Evolutionary conservation across 2,888 invertebrate species (phyloP).

Genomic region (Melitaea athalia): DNA sequence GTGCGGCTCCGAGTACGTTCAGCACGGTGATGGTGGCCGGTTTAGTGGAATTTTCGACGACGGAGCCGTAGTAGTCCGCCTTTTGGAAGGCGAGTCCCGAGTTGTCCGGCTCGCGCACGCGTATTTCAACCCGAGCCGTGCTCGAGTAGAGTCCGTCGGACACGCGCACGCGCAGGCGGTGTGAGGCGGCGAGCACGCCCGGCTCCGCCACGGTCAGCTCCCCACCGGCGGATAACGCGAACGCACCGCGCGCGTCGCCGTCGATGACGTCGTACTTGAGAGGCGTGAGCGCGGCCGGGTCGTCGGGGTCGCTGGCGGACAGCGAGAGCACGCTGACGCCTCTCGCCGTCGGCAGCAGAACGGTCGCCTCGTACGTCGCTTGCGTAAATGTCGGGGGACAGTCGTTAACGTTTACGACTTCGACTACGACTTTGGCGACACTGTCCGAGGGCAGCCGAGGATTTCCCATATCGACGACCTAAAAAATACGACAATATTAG

Average conservation of each 20-base stretch:
- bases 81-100: conserved; percentile 92
- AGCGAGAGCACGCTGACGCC: conserved; percentile 88
- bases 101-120: conserved; percentile 59
- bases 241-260: conserved; percentile 89
- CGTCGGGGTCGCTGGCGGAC: conserved; percentile 90
- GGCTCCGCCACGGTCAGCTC: conserved; percentile 67
- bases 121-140: conserved; percentile 78
- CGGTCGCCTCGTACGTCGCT: conserved; percentile 87
- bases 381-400: conserved; percentile 91
- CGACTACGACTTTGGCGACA: conserved; percentile 89
- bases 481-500: conserved; percentile 10
- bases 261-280: conserved; percentile 89
- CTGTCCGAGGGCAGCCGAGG: conserved; percentile 91
- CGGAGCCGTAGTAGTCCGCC: conserved; percentile 88
- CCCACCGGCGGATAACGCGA: conserved; percentile 84
- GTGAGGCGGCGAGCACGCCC: conserved; percentile 59
- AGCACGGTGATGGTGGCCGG: conserved; percentile 91
- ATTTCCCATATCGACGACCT: conserved; percentile 91
- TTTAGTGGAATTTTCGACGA: conserved; percentile 93
- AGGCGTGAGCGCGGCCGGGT: conserved; percentile 76
- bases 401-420: conserved; percentile 92
- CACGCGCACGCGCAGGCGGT: conserved; percentile 89
- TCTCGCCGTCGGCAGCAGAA: conserved; percentile 91
- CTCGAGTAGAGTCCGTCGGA: conserved; percentile 92
- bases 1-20: conserved; percentile 92